These are phyloP conservation scores for Akabosia matsudoensis DNA, from an alignment of 1,140 invertebrate genomes.

Conservation along the genomic window DNA sequence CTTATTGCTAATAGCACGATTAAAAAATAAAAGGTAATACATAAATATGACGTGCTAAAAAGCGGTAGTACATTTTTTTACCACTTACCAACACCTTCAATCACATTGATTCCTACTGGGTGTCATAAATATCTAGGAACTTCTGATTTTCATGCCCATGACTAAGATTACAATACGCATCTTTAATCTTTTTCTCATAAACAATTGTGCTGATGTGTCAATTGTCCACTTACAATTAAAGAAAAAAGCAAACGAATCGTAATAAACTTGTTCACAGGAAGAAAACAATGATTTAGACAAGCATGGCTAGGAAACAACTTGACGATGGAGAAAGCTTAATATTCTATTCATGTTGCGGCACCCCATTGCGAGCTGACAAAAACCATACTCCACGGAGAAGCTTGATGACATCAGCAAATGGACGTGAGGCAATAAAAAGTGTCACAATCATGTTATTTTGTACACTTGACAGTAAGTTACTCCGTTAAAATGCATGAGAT, in stretches of 20 bases:
- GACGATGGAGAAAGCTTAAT: conserved; percentile 3
- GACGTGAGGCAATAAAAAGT: neutral
- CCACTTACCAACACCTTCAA: no score
- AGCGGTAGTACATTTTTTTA: no score
- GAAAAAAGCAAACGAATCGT: neutral
- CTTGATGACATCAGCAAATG: conserved; percentile 8
- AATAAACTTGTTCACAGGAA: no score
- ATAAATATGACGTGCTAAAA: no score
- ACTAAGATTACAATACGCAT: neutral
- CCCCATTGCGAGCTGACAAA: conserved; percentile 15
- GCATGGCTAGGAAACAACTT: no score
- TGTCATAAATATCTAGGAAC: no score
- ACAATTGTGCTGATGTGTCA: neutral
- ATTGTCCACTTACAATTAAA: neutral
- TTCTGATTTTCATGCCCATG: neutral
- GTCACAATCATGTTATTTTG: neutral
- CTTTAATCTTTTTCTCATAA: neutral
- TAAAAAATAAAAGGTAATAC: no score
- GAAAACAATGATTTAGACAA: no score
- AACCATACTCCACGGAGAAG: neutral
- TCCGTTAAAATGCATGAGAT: no score
- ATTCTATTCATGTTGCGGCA: neutral
- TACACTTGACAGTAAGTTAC: neutral
- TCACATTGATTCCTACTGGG: no score
- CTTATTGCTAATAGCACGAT: no score